Evolutionary conservation across 2,113 vertebrate genomes (phyloP).

Genomic region (Parotia lawesii): DNA sequence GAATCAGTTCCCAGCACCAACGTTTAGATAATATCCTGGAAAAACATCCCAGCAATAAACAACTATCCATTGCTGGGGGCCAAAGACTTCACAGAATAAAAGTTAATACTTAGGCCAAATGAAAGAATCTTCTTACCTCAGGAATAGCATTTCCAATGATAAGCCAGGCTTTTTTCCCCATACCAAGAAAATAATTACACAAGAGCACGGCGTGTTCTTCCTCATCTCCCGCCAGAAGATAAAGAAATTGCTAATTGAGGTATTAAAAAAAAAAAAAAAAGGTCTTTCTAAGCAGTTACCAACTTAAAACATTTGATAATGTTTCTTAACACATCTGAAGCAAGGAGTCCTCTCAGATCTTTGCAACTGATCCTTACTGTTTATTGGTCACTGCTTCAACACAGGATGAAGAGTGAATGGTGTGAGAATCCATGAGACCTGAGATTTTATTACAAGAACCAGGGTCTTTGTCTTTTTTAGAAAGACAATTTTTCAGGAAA

Average conservation of each 20-base stretch:
- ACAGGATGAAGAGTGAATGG: neutral
- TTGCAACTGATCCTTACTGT: neutral
- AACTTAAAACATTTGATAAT: neutral
- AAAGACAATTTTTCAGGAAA: neutral
- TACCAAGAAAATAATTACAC: conserved; percentile 92
- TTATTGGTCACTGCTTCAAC: neutral
- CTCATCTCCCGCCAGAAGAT: conserved; percentile 92
- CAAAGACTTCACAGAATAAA: neutral
- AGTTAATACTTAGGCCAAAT: neutral
- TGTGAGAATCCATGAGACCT: neutral
- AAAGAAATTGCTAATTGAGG: conserved; percentile 88
- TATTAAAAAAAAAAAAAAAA: neutral
- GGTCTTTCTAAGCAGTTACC: neutral
- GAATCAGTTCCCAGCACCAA: neutral
- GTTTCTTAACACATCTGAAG: neutral
- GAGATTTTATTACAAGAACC: neutral
- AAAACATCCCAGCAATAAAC: neutral
- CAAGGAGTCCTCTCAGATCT: neutral
- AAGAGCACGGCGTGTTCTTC: conserved; percentile 91
- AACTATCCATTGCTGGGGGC: neutral
- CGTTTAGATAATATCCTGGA: neutral
- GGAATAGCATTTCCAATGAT: conserved; percentile 89
- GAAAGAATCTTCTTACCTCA: conserved; percentile 76
- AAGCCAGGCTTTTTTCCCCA: conserved; percentile 93
- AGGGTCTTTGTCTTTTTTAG: neutral